Evolutionary conservation across 2,113 vertebrate species (phyloP), one percentile per base, ranked within the genome.

Genomic region (Ptilorrhoa leucosticta): DNA sequence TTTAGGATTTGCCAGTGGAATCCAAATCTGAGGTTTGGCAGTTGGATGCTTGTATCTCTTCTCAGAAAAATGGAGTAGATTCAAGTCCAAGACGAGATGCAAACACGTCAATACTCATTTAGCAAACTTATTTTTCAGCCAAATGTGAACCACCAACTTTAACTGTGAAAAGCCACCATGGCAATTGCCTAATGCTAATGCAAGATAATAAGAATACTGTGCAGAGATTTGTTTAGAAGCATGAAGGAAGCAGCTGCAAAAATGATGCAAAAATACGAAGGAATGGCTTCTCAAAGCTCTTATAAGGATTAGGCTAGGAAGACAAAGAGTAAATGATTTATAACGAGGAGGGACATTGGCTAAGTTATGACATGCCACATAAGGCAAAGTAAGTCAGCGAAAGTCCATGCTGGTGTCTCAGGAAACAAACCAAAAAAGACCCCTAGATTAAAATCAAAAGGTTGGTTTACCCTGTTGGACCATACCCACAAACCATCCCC

Each of bases 1-100:
- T 89, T 89, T 84, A 78, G 64, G 64, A 87, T 87, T 77, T 80
- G 15, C 20, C 45, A 80, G 26, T 28, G 50, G 33, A 92, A 87
- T 81, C 9, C 15, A 87, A 69, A 60, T 57, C 33, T 7, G 4
- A 75, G 56, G 60, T 71, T 31, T 60, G 30, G 30, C 75, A 23
- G 37, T 39, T 91, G 33, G 33, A 87, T 70, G 56, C 13, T 83
- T 77, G 39, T 8, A 44, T 31, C 42, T 77, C 33, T 89, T 84
- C 45, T 5, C 11, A 85, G 54, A 65, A 88, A 85, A 88, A 65
- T 13, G 26, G n/a, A 15, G 0, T 15, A 57, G 47, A 77, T 53
- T 28, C 40, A 87, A 95, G 63, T 51, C 40, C 54, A 77, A 65
- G 60, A 64, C 0, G 0, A 57, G 56, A 78, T 39, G 33, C 63